These are phyloP conservation scores for Nomada lathburiana DNA, from an alignment of 2,888 invertebrate genomes.

Conservation along the genomic window DNA sequence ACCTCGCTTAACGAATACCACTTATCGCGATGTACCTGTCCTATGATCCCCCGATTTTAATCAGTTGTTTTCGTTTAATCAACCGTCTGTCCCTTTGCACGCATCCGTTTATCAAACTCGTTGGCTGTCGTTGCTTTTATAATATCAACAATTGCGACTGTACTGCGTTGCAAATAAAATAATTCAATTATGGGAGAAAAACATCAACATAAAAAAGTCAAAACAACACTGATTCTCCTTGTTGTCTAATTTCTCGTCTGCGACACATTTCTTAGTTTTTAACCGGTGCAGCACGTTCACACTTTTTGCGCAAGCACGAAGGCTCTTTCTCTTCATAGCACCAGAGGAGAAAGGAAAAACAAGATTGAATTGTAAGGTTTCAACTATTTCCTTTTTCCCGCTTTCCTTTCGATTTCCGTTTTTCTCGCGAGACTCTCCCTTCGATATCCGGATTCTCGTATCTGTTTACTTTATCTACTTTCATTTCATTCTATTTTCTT, in stretches of 20 bases:
- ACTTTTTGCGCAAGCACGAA: neutral
- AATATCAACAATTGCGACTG: neutral
- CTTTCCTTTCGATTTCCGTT: slow-evolving; percentile 20
- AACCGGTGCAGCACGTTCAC: neutral
- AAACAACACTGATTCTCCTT: too few species aligned
- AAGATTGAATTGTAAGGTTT: slow-evolving; percentile 16
- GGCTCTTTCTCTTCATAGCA: neutral
- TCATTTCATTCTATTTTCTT: slow-evolving; percentile 12
- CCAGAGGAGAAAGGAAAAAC: neutral
- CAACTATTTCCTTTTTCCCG: slow-evolving; percentile 2
- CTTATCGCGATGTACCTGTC: slow-evolving; percentile 56
- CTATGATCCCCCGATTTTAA: slow-evolving; percentile 28
- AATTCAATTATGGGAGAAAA: too few species aligned
- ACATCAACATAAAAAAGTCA: too few species aligned
- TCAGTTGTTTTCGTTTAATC: slow-evolving; percentile 31
- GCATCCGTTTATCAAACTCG: slow-evolving; percentile 8
- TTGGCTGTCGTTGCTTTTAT: neutral
- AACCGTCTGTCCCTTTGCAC: slow-evolving; percentile 17
- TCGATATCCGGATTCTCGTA: neutral
- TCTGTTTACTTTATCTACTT: slow-evolving; percentile 21
- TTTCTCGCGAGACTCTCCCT: neutral
- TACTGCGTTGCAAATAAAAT: neutral
- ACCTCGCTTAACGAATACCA: slow-evolving; percentile 58
- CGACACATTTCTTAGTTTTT: neutral
- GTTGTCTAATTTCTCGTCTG: neutral